Evolutionary conservation across 2,113 vertebrate genomes (phyloP), one percentile per base, ranked within the genome.

Genomic region (Rhagologus leucostigma): DNA sequence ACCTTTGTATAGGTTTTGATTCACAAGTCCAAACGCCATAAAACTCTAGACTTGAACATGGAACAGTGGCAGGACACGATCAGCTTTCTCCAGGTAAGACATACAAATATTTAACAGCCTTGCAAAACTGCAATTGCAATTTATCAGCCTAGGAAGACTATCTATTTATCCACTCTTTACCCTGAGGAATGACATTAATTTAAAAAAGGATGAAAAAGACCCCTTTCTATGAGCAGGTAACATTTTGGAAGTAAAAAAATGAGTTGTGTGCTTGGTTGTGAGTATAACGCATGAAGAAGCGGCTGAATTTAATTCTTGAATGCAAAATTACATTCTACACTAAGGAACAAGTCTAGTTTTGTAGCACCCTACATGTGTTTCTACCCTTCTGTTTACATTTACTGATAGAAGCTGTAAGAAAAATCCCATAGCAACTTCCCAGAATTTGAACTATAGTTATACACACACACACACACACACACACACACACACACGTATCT

Each of bases 1-100:
- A 13, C 42, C 37, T 87, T 81, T 59, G 59, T 89, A 69, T 42
- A 90, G 26, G 49, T 95, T 94, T 96, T 84, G 93, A 88, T 95
- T 95, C 80, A 81, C 21, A 84, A 94, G 39, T 90, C 80, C 74
- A 89, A 87, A 56, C 87, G 49, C 47, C 56, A 81, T 55, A 89
- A 82, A 97, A 96, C 94, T 97, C 16, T 3, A 96, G 94, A 95
- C 68, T 80, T 89, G 91, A 95, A 95, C 87, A 92, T 83, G 88
- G 94, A 97, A 97, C 90, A 78, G 86, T 55, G 77, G 71, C 47
- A 84, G 87, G 86, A 83, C 95, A 94, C 69, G 84, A 95, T 82
- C 30, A 4, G 32, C 39, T 94, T 91, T 97, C 56, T 88, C 62
- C 35, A 26, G 80, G 24, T 53, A 89, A 79, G 83, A 91, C 87